Evolutionary conservation across 2,888 invertebrate species (phyloP), one percentile per base, ranked within the genome.

Genomic region (Eugnorisma glareosa): DNA sequence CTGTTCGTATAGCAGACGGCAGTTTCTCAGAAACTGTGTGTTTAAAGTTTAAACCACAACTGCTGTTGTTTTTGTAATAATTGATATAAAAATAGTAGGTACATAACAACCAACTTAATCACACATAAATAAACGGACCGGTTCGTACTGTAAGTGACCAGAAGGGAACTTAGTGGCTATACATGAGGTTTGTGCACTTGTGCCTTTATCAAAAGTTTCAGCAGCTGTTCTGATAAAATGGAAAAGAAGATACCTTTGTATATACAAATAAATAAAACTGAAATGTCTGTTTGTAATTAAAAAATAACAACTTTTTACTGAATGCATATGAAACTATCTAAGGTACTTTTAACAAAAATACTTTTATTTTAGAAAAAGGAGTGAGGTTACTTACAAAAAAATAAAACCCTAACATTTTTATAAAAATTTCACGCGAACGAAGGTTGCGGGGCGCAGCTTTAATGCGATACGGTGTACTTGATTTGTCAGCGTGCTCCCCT

Each of bases 21-120:
- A 4, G 21, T 83, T 79, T 81, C 71, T 57, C 79, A 43, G 79
- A 79, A 81, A 71, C 37, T n/a, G 15, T 24, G 64, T 15, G 18
- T n/a, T n/a, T n/a, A n/a, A n/a, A n/a, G n/a, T 18, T 54, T 43
- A 40, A 75, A 61, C 70, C 35, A 45, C 45, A 43, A 61, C 45
- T 40, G 28, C 1, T 18, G 61, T 40, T 81, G 66, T 77, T 83
- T 82, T 70, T 83, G 51, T 45, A 59, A 40, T 51, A 67, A 57
- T 66, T 57, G 57, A 68, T 82, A n/a, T 35, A 61, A 28, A 31
- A 80, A 37, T n/a, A 63, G 43, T 57, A 57, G 15, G 7, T 57
- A 11, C n/a, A 2, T n/a, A 13, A 0, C 54, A n/a, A 67, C 21
- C 11, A 21, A 48, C 2, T 73, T 66, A 57, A 57, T 48, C 75